phyloP scores from a whole-genome alignment of 2,113 vertebrate species.

The Limanda limanda region DNA sequence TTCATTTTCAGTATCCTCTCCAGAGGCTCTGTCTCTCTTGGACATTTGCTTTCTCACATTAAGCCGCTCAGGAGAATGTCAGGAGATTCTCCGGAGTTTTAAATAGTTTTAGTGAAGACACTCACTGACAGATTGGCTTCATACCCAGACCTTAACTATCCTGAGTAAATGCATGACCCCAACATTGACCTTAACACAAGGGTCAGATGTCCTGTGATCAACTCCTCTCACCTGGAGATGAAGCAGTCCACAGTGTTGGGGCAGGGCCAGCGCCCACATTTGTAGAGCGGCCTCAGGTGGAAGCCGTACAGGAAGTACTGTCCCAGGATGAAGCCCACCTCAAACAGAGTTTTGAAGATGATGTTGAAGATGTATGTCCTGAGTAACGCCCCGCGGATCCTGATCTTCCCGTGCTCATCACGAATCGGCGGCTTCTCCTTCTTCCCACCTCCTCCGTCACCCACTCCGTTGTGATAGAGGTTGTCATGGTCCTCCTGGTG shows the following conservation, averaged over 20 bases:
- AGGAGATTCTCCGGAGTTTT: no score
- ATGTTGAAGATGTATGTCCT: slow-evolving; percentile 94
- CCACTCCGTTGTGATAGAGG: slow-evolving; percentile 67
- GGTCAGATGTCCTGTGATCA: background rate
- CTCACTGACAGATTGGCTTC: no score
- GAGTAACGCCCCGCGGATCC: slow-evolving; percentile 86
- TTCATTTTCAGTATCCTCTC: no score
- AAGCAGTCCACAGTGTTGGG: slow-evolving; percentile 82
- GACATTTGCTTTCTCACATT: no score
- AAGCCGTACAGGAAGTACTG: slow-evolving; percentile 95
- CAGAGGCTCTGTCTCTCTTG: no score
- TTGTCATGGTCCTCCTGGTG: slow-evolving; percentile 75
- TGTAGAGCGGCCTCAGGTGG: slow-evolving; percentile 89
- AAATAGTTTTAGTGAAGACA: no score
- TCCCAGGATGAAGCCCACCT: slow-evolving; percentile 94
- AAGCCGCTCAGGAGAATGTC: no score
- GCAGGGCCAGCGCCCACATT: slow-evolving; percentile 87
- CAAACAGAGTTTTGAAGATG: slow-evolving; percentile 92
- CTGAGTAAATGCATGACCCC: no score
- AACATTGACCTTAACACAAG: no score
- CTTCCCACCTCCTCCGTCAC: slow-evolving; percentile 63
- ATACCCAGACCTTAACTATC: no score
- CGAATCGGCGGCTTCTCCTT: slow-evolving; percentile 83
- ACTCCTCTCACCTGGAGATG: slow-evolving; percentile 75
- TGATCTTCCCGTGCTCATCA: slow-evolving; percentile 89